Evolutionary conservation across 1,140 invertebrate genomes (phyloP).

Genomic region (Drosophila sproati): DNA sequence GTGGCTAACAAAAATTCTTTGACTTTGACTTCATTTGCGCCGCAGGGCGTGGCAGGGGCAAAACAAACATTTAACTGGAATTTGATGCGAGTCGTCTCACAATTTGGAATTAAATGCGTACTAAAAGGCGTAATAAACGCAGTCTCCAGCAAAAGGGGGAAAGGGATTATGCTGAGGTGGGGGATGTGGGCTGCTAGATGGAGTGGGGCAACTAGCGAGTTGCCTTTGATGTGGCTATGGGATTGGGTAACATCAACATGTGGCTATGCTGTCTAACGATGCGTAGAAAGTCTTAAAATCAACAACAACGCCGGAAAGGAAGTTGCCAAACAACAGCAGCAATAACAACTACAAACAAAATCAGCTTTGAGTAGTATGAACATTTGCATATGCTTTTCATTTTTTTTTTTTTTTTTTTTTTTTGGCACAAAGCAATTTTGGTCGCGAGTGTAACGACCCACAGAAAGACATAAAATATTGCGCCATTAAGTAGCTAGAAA

Average conservation of each 20-base stretch:
- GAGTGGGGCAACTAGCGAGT: slow-evolving; percentile 21
- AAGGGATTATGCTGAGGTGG: background rate
- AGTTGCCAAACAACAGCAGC: slow-evolving; percentile 68
- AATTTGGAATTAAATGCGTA: slow-evolving; percentile 38
- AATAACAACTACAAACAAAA: slow-evolving; percentile 11
- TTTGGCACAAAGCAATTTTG: slow-evolving; percentile 38
- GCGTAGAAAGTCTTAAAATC: slow-evolving; percentile 78
- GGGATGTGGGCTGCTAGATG: background rate
- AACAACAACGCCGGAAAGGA: slow-evolving; percentile 61
- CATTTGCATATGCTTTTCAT: slow-evolving; percentile 64
- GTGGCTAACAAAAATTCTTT: slow-evolving; percentile 19
- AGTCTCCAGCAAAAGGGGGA: too few relatives aligned
- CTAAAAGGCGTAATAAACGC: slow-evolving; percentile 69
- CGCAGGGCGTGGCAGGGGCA: slow-evolving; percentile 25
- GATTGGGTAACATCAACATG: slow-evolving; percentile 75
- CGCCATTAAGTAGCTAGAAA: slow-evolving; percentile 28
- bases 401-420: slow-evolving; percentile 19
- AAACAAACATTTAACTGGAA: slow-evolving; percentile 77
- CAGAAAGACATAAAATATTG: slow-evolving; percentile 23
- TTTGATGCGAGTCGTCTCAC: slow-evolving; percentile 33
- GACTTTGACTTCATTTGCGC: slow-evolving; percentile 31
- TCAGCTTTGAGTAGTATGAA: slow-evolving; percentile 36
- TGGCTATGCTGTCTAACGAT: slow-evolving; percentile 66
- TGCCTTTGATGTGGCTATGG: slow-evolving; percentile 74
- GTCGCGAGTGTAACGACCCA: slow-evolving; percentile 69